Evolutionary conservation across 2,797 vertebrate genomes (phyloP).

Genomic region (Arctocebus calabarensis): DNA sequence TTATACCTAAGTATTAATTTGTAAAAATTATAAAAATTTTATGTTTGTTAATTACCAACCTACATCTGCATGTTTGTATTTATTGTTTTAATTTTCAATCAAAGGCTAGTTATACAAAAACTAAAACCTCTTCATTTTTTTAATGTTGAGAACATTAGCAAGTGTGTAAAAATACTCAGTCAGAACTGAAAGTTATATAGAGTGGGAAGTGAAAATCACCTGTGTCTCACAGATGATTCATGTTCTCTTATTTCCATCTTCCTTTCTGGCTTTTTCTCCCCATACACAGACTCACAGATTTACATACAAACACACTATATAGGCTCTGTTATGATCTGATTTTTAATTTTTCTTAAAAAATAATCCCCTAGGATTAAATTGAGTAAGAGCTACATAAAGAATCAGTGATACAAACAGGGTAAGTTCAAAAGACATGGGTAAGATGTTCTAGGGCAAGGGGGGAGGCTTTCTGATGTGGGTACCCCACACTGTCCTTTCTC

Average conservation of each 20-base stretch:
- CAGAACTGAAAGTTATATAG: not conserved
- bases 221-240: not conserved
- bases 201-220: constrained; percentile 16
- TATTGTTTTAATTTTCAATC: not conserved
- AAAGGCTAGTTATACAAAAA: not conserved
- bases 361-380: not conserved
- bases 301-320: not conserved
- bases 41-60: not conserved
- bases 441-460: not conserved
- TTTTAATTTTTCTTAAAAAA: not conserved
- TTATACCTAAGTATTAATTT: not conserved
- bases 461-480: not conserved
- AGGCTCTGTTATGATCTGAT: not conserved
- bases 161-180: not conserved
- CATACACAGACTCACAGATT: not conserved
- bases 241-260: not conserved
- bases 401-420: not conserved
- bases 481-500: not conserved
- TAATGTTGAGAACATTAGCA: not conserved
- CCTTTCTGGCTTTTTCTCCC: not conserved
- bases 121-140: not conserved
- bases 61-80: not conserved
- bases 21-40: not conserved
- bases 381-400: not conserved
- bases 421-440: not conserved